A percentile compares a stretch with the other conserved stretches of the same genome.
Evolutionary conservation across 2,797 vertebrate species (phyloP).

Genomic region (Potorous gilbertii): DNA sequence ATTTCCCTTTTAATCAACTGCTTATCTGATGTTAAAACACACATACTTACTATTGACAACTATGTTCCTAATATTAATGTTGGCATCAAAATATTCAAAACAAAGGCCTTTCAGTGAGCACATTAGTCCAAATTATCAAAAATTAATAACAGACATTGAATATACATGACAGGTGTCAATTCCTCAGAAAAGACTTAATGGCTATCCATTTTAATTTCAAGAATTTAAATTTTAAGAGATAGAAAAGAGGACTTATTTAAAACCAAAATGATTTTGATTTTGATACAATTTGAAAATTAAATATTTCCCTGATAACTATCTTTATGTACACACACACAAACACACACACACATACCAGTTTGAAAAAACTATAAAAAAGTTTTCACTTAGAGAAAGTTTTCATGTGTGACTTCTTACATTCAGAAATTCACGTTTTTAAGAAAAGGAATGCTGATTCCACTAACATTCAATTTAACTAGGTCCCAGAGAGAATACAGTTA

Average conservation of each 20-base stretch:
- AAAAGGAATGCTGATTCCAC: slow-evolving; percentile 44
- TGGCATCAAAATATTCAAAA: not conserved
- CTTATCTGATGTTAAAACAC: not conserved
- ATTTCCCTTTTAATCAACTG: not conserved
- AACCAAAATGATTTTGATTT: not conserved
- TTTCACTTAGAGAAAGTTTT: slow-evolving; percentile 20
- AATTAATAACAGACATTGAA: slow-evolving; percentile 10
- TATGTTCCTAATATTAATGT: not conserved
- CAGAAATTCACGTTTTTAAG: slow-evolving; percentile 17
- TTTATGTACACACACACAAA: not conserved
- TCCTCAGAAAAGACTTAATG: slow-evolving; percentile 15
- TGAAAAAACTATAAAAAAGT: not conserved
- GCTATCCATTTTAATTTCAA: not conserved
- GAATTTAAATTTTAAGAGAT: not conserved
- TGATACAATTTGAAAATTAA: not conserved
- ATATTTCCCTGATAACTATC: not conserved
- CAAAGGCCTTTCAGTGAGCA: not conserved
- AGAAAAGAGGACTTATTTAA: not conserved
- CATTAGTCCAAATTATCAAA: slow-evolving; percentile 21
- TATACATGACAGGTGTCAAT: slow-evolving; percentile 33
- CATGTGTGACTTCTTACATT: not conserved
- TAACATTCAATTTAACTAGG: not conserved
- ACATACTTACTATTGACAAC: not conserved
- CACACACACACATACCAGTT: not conserved
- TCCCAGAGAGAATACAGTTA: not conserved